Conservation (phyloP, 2,113 vertebrate species). For the Capricornis sumatraensis region DNA sequence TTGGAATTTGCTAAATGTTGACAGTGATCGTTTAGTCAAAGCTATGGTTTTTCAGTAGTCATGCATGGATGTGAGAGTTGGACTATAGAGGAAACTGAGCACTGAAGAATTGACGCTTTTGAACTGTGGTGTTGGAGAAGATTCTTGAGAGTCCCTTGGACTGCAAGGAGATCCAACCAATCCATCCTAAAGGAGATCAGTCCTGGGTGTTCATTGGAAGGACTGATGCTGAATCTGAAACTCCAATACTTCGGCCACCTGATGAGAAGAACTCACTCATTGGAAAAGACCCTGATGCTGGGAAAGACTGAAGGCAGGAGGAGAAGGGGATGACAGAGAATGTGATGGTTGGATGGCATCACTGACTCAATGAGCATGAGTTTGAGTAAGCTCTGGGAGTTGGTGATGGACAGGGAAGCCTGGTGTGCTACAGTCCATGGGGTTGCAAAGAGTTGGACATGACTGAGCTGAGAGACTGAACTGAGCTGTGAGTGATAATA, state of each 20-base stretch:
- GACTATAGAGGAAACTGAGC: background rate
- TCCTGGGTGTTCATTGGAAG: background rate
- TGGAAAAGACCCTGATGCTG: background rate
- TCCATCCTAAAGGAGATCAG: background rate
- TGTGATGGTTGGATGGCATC: background rate
- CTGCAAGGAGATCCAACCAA: background rate
- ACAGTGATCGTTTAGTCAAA: background rate
- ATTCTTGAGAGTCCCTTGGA: background rate
- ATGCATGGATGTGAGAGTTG: background rate
- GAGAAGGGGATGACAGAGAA: background rate
- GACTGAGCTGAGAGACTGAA: background rate
- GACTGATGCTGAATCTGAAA: background rate
- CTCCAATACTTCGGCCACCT: background rate
- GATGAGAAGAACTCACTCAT: background rate
- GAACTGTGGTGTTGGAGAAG: background rate
- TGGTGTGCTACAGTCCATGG: background rate
- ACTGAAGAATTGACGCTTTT: background rate
- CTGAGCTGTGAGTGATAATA: background rate
- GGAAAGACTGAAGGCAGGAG: background rate
- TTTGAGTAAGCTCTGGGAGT: background rate
- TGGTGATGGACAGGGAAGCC: background rate
- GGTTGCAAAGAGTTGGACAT: background rate
- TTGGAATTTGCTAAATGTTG: background rate
- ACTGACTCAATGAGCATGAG: background rate
- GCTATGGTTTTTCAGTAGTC: background rate